Percentiles rank a stretch among this genome's conserved stretches.
Conservation (phyloP, 2,797 vertebrate genomes). For the Lagorchestes hirsutus region DNA sequence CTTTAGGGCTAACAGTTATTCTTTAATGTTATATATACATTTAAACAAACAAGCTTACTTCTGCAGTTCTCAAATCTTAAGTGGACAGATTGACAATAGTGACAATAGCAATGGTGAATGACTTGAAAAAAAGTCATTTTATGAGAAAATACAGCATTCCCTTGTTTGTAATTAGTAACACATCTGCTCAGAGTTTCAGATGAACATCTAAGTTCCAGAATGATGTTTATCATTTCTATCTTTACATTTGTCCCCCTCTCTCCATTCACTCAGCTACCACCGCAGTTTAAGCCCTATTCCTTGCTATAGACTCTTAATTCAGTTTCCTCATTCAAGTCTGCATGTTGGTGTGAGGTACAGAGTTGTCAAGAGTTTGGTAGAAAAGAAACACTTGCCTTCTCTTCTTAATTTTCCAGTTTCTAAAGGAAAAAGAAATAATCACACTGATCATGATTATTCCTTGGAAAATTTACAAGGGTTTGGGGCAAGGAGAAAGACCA, state of each 20-base stretch:
- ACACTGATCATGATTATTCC: constrained; percentile 65
- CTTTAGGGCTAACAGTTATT: background rate
- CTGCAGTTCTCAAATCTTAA: constrained; percentile 48
- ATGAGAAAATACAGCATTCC: constrained; percentile 14
- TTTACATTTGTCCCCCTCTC: background rate
- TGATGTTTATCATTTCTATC: constrained; percentile 59
- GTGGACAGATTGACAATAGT: background rate
- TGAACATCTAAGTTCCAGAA: constrained; percentile 54
- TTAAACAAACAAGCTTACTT: constrained; percentile 1
- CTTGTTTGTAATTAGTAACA: constrained; percentile 71
- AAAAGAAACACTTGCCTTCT: constrained; percentile 38
- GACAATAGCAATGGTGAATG: constrained; percentile 44
- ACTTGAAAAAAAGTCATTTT: constrained; percentile 53
- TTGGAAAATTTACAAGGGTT: constrained; percentile 68
- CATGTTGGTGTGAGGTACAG: background rate
- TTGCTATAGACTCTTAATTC: background rate
- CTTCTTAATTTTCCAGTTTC: constrained; percentile 74
- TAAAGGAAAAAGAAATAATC: constrained; percentile 59
- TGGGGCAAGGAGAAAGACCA: constrained; percentile 50
- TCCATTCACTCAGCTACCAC: background rate
- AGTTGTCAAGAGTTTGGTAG: constrained; percentile 27
- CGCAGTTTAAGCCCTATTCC: no score
- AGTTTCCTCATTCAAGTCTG: background rate
- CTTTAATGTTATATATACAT: background rate
- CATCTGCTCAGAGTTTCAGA: constrained; percentile 56